Evolutionary conservation across 2,113 vertebrate species (phyloP).

Genomic region (Vimba vimba): DNA sequence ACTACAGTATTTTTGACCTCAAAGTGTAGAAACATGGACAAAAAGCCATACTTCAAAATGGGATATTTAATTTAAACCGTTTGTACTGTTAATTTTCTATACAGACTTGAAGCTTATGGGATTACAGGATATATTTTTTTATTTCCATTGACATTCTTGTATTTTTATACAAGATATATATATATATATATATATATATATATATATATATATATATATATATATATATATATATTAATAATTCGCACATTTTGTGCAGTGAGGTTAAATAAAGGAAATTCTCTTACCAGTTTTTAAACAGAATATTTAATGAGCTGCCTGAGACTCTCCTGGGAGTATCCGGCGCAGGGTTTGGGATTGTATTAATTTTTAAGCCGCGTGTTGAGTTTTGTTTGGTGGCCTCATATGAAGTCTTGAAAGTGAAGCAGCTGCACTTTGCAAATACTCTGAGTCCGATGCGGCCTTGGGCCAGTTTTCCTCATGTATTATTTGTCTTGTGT

Average conservation of each 20-base stretch:
- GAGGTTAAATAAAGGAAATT: not conserved
- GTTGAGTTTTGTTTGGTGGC: slow-evolving; percentile 33
- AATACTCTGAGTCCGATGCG: slow-evolving; percentile 16
- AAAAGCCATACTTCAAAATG: too few relatives aligned
- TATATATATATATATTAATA: too few relatives aligned
- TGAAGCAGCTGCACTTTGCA: slow-evolving; percentile 34
- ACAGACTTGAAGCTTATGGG: not conserved
- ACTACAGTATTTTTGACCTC: too few relatives aligned
- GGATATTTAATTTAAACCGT: too few relatives aligned
- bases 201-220: too few relatives aligned
- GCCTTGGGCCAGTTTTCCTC: slow-evolving; percentile 20
- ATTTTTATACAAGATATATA: not conserved
- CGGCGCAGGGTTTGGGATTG: slow-evolving; percentile 15
- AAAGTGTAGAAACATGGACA: too few relatives aligned
- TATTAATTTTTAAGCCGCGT: slow-evolving; percentile 43
- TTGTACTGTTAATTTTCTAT: not conserved
- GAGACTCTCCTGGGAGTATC: not conserved
- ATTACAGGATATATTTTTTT: not conserved
- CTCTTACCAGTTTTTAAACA: not conserved
- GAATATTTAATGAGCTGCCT: slow-evolving; percentile 1
- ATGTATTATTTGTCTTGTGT: slow-evolving; percentile 51
- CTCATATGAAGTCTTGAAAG: slow-evolving; percentile 22
- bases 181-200: too few relatives aligned
- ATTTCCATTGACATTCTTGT: not conserved
- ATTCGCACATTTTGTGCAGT: too few relatives aligned